Evolutionary conservation across 1,140 invertebrate genomes (phyloP).

Genomic region (Agrypnia vestita): DNA sequence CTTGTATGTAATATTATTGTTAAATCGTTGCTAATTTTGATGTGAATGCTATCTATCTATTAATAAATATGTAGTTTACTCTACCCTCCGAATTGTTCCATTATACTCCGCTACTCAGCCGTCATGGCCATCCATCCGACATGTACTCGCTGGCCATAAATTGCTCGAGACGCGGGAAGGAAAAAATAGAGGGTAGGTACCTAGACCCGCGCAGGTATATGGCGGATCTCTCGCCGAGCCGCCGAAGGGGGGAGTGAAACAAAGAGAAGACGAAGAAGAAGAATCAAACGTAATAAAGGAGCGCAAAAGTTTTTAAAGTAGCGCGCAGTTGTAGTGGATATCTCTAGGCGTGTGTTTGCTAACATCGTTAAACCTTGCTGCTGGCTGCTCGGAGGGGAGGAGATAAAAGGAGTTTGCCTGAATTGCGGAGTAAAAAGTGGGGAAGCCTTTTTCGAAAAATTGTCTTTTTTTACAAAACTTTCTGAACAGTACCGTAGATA

Average conservation of each 20-base stretch:
- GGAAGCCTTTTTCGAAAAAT: conserved; percentile 11
- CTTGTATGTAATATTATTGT: too few relatives aligned
- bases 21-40: too few relatives aligned
- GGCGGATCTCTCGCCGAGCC: conserved; percentile 33
- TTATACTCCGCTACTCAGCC: background rate
- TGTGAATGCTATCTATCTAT: too few relatives aligned
- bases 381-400: background rate
- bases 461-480: background rate
- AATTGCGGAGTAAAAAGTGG: conserved; percentile 33
- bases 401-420: conserved; percentile 28
- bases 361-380: conserved; percentile 50
- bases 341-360: conserved; percentile 47
- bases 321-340: conserved; percentile 36
- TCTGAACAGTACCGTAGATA: background rate
- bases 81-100: background rate
- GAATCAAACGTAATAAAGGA: conserved; percentile 57
- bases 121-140: conserved; percentile 26
- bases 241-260: conserved; percentile 45
- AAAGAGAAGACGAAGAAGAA: conserved; percentile 45
- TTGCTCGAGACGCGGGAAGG: conserved; percentile 20
- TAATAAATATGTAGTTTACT: too few relatives aligned
- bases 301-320: conserved; percentile 58
- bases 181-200: conserved; percentile 39
- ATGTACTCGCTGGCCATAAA: conserved; percentile 36
- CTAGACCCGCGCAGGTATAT: conserved; percentile 29